phyloP scores from a whole-genome alignment of 37 sponge, comb jelly and placozoan species.

The Oopsacas minuta region DNA sequence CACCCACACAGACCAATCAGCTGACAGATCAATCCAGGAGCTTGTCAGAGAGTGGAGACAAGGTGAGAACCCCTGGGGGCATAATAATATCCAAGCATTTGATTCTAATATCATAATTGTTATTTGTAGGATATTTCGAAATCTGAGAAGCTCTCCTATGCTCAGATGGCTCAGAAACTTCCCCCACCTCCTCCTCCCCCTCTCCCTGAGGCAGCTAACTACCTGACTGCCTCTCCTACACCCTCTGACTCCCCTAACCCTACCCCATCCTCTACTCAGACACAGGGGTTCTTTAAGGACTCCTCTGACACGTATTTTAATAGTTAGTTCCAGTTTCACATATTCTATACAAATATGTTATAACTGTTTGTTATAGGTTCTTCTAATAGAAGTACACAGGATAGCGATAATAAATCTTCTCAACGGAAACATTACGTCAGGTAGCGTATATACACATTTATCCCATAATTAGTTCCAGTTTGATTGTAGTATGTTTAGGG shows the following conservation, averaged over 20 bases:
- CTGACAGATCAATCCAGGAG: not conserved
- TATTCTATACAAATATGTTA: no score
- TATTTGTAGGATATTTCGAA: not conserved
- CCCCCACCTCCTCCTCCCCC: not conserved
- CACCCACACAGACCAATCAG: not conserved
- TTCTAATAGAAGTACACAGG: no score
- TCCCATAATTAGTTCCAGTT: not conserved
- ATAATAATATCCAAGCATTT: not conserved
- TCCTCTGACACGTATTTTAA: not conserved
- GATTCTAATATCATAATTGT: not conserved
- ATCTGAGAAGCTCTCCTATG: not conserved
- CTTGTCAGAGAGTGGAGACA: not conserved
- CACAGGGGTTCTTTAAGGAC: not conserved
- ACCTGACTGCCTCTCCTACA: not conserved
- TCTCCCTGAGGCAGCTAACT: not conserved
- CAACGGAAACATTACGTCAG: not conserved
- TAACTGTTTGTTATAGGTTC: no score
- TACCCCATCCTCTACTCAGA: not conserved
- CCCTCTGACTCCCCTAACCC: not conserved
- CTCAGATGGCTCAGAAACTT: slow-evolving; percentile 7
- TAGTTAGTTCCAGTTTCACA: no score
- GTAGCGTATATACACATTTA: not conserved
- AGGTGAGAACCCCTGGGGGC: not conserved
- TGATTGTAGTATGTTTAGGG: not conserved
- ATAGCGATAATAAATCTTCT: no score